Evolutionary conservation across 2,888 invertebrate genomes (phyloP).

Genomic region (Andrena camellia): DNA sequence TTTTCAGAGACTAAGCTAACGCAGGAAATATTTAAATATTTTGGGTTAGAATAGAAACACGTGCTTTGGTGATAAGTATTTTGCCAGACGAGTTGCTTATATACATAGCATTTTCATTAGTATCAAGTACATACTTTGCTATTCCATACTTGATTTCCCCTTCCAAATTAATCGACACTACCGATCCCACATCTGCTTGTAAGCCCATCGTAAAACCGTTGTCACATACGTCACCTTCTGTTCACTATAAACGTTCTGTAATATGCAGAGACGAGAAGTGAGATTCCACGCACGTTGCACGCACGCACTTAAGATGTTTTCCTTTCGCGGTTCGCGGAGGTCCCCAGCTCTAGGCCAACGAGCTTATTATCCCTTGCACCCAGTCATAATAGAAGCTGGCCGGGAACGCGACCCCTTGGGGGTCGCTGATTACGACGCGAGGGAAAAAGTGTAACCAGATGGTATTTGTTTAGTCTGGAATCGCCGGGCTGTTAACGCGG

Average conservation of each 20-base stretch:
- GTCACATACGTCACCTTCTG: not conserved
- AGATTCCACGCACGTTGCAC: constrained; percentile 1
- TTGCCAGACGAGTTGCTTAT: no score
- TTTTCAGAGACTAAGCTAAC: no score
- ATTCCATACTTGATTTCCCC: no score
- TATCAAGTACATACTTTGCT: no score
- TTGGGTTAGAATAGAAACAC: no score
- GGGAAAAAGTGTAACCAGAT: constrained; percentile 74
- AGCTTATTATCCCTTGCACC: constrained; percentile 63
- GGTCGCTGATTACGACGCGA: constrained; percentile 63
- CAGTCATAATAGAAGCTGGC: constrained; percentile 65
- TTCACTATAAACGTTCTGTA: not conserved
- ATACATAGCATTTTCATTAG: no score
- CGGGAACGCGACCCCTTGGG: constrained; percentile 24
- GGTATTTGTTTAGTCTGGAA: constrained; percentile 79
- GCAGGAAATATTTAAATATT: no score
- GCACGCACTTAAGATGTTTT: constrained; percentile 42
- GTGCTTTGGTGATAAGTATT: no score
- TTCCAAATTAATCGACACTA: no score
- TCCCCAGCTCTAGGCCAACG: constrained; percentile 50
- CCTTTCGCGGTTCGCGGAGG: constrained; percentile 44
- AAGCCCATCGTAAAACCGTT: not conserved
- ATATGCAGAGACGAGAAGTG: constrained; percentile 1
- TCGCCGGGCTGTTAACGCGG: constrained; percentile 59
- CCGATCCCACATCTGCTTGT: no score